A percentile compares a stretch with the other conserved stretches of the same genome.
These are phyloP conservation scores for Acleris literana DNA, from an alignment of 2,888 invertebrate species.

Conservation along the genomic window DNA sequence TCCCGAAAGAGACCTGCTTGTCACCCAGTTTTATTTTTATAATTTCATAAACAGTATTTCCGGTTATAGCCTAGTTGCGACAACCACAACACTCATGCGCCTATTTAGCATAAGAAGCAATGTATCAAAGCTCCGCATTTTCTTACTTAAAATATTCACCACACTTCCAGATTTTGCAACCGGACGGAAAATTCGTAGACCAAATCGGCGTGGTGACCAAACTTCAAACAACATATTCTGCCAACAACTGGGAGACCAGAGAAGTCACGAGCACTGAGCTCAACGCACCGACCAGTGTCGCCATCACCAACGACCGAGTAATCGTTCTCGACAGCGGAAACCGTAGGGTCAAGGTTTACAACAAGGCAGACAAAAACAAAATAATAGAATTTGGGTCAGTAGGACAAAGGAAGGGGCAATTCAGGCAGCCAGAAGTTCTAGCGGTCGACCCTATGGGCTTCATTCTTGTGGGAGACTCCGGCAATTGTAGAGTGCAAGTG, in stretches of 20 bases:
- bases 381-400: conserved; percentile 86
- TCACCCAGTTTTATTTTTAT: too few relatives aligned
- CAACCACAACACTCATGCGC: too few relatives aligned
- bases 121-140: too few relatives aligned
- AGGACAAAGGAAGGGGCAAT: conserved; percentile 87
- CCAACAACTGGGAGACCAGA: conserved; percentile 64
- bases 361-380: conserved; percentile 77
- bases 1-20: too few relatives aligned
- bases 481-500: conserved; percentile 89
- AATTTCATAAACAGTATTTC: too few relatives aligned
- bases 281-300: conserved; percentile 88
- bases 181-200: conserved; percentile 84
- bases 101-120: too few relatives aligned
- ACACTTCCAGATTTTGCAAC: conserved; percentile 71
- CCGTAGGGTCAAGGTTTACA: conserved; percentile 86
- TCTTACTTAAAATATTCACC: background rate
- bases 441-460: conserved; percentile 88
- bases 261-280: conserved; percentile 80
- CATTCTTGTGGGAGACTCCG: conserved; percentile 90
- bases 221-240: conserved; percentile 54
- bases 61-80: too few relatives aligned
- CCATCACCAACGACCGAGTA: conserved; percentile 82
- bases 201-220: conserved; percentile 83
- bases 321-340: conserved; percentile 88
- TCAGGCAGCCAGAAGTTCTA: conserved; percentile 89